Evolutionary conservation across 2,113 vertebrate genomes (phyloP).

Genomic region (Phoenicopterus ruber): DNA sequence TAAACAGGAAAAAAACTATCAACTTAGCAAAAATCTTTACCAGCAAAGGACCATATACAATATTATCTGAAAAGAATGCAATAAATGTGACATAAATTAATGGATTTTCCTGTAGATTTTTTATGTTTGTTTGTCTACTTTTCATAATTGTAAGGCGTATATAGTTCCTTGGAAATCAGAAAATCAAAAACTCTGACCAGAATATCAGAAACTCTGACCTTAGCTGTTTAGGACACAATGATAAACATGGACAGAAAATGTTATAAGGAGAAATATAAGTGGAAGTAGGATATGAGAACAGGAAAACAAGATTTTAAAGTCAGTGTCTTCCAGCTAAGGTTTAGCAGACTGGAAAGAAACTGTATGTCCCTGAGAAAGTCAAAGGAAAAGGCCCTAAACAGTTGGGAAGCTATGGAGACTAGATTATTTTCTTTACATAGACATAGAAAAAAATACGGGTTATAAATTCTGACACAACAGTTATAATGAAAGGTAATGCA

Average conservation of each 20-base stretch:
- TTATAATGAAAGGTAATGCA: background rate
- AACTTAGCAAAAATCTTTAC: background rate
- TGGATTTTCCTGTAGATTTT: background rate
- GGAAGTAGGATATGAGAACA: background rate
- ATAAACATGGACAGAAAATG: background rate
- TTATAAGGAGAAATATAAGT: background rate
- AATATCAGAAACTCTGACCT: background rate
- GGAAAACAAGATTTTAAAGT: background rate
- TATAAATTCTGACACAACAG: background rate
- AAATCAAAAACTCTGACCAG: background rate
- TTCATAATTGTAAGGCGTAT: background rate
- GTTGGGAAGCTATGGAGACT: background rate
- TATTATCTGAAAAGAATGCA: background rate
- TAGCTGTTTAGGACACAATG: background rate
- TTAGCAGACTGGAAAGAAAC: background rate
- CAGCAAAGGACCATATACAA: background rate
- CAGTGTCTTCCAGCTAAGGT: background rate
- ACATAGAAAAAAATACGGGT: background rate
- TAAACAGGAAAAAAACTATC: background rate
- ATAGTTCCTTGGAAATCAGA: background rate
- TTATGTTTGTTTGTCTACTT: background rate
- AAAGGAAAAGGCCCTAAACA: background rate
- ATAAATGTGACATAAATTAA: background rate
- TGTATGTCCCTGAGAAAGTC: background rate
- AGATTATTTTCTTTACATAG: background rate